Evolutionary conservation across 2,113 vertebrate genomes (phyloP).

Genomic region (Clarias gariepinus): DNA sequence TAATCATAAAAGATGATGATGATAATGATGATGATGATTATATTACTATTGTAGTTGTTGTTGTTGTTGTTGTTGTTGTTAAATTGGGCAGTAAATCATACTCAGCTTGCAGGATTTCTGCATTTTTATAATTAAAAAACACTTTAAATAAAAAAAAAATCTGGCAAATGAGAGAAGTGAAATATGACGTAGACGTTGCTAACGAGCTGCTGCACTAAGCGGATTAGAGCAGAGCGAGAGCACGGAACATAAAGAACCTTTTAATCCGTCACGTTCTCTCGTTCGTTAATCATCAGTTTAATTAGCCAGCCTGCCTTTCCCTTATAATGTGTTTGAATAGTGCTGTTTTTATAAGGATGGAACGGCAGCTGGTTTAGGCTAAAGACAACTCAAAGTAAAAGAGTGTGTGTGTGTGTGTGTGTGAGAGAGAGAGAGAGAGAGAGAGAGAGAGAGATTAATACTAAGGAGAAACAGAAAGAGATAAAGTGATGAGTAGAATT

Average conservation of each 20-base stretch:
- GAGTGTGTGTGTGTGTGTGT: conserved; percentile 29
- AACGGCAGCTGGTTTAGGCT: neutral
- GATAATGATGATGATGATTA: neutral
- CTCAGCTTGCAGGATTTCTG: neutral
- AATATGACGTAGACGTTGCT: neutral
- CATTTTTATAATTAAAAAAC: neutral
- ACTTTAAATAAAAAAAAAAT: neutral
- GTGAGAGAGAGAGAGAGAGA: neutral
- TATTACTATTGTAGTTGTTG: neutral
- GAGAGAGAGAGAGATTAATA: neutral
- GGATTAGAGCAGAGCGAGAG: neutral
- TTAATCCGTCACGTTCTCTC: conserved; percentile 14
- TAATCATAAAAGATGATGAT: neutral
- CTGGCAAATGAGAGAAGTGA: neutral
- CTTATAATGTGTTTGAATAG: neutral
- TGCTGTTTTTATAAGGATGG: neutral
- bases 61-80: neutral
- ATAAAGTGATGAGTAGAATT: neutral
- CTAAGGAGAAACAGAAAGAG: neutral
- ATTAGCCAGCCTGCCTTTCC: neutral
- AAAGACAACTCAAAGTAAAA: conserved; percentile 42
- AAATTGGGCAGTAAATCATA: neutral
- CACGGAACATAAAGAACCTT: conserved; percentile 4
- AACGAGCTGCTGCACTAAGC: neutral
- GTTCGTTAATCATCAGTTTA: conserved; percentile 16